Evolutionary conservation across 1,140 invertebrate genomes (phyloP).

Genomic region (Hormaphis cornu): DNA sequence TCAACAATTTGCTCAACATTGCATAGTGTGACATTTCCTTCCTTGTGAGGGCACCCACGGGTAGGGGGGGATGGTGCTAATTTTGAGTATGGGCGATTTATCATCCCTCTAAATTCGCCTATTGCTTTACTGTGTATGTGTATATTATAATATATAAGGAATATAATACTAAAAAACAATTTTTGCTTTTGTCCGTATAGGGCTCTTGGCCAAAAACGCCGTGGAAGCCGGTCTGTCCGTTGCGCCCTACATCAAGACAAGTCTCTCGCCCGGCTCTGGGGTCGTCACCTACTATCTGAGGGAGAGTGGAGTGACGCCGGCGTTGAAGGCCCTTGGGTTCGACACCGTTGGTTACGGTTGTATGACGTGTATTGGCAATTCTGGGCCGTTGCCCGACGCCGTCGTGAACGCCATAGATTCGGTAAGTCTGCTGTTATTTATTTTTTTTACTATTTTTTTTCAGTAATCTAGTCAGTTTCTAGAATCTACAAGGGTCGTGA

Average conservation of each 20-base stretch:
- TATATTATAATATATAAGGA: neutral
- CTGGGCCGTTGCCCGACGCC: slow-evolving; percentile 82
- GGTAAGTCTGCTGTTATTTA: slow-evolving; percentile 44
- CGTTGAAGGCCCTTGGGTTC: slow-evolving; percentile 81
- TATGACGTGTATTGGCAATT: slow-evolving; percentile 99
- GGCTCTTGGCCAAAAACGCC: slow-evolving; percentile 88
- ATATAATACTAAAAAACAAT: neutral
- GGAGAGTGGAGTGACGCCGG: slow-evolving; percentile 78
- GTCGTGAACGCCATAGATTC: slow-evolving; percentile 90
- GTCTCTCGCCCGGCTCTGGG: slow-evolving; percentile 89
- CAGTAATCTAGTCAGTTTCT: too few species aligned
- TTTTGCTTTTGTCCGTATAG: slow-evolving; percentile 45
- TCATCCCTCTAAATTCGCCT: too few species aligned
- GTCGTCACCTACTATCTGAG: slow-evolving; percentile 94
- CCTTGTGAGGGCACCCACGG: too few species aligned
- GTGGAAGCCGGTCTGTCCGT: slow-evolving; percentile 82
- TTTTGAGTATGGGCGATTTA: too few species aligned
- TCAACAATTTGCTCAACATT: too few species aligned
- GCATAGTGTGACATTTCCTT: too few species aligned
- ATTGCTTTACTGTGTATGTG: too few species aligned
- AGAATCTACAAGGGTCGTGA: too few species aligned
- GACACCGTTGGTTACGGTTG: slow-evolving; percentile 92
- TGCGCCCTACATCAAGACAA: slow-evolving; percentile 90
- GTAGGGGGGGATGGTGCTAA: too few species aligned
- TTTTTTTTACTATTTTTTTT: too few species aligned